These are phyloP conservation scores for Antheraea yamamai DNA, from an alignment of 2,888 invertebrate species.

Conservation along the genomic window DNA sequence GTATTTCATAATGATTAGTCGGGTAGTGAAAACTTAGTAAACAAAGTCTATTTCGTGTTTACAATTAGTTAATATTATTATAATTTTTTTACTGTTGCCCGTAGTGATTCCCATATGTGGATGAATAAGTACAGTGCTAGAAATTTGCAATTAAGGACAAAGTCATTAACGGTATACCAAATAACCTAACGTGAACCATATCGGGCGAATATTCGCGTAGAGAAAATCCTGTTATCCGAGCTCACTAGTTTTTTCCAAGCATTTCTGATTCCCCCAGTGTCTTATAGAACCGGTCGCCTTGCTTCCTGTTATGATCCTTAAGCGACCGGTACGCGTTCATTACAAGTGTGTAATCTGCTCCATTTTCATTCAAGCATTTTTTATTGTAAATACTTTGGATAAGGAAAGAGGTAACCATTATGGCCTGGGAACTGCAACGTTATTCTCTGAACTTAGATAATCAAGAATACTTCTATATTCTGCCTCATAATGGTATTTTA, in stretches of 20 bases:
- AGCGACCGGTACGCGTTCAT: constrained; percentile 41
- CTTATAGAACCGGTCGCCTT: constrained; percentile 51
- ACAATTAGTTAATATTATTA: too few relatives aligned
- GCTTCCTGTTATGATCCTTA: constrained; percentile 72
- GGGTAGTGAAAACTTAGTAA: too few relatives aligned
- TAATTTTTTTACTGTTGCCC: too few relatives aligned
- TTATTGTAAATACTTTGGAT: constrained; percentile 2
- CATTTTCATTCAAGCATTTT: background rate
- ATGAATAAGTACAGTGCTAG: too few relatives aligned
- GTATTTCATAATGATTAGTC: too few relatives aligned
- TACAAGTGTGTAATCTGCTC: constrained; percentile 15
- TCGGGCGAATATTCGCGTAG: constrained; percentile 42
- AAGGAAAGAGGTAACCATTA: background rate
- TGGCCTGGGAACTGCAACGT: background rate
- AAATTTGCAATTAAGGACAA: constrained; percentile 17
- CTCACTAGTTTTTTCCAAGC: constrained; percentile 56
- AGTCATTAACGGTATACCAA: constrained; percentile 46
- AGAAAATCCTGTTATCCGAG: constrained; percentile 58
- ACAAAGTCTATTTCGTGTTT: too few relatives aligned
- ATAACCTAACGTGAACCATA: constrained; percentile 44
- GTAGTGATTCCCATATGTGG: too few relatives aligned
- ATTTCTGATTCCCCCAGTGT: constrained; percentile 46
- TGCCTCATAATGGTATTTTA: background rate
- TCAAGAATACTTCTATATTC: background rate
- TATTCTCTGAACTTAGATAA: constrained; percentile 1